Percentiles rank a stretch among this genome's conserved stretches.
These are phyloP conservation scores for Heterodera filipjevi DNA, from an alignment of 2,888 invertebrate genomes.

Conservation along the genomic window DNA sequence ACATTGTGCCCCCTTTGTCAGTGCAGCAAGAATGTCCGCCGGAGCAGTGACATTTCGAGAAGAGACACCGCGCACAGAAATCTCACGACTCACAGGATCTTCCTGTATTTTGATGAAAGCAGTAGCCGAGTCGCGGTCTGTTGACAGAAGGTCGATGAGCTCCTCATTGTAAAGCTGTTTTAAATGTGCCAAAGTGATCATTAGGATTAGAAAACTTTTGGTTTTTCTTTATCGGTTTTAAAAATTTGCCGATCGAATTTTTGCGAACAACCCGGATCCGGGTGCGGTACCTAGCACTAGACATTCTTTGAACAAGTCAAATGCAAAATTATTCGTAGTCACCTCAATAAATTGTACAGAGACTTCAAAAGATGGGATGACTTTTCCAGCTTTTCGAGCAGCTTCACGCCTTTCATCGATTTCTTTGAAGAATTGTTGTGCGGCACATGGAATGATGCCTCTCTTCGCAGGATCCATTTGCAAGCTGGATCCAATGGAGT, in stretches of 20 bases:
- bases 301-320: no score
- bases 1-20: constrained; percentile 87
- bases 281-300: no score
- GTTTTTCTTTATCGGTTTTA: no score
- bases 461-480: constrained; percentile 72
- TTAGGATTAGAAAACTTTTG: no score
- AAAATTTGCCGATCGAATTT: no score
- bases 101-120: constrained; percentile 56
- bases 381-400: constrained; percentile 73
- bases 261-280: no score
- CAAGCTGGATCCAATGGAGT: constrained; percentile 98
- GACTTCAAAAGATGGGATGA: constrained; percentile 77
- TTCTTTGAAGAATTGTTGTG: constrained; percentile 85
- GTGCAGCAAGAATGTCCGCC: constrained; percentile 73
- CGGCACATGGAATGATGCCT: constrained; percentile 94
- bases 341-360: constrained; percentile 87
- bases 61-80: constrained; percentile 86
- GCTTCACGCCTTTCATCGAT: constrained; percentile 73
- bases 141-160: constrained; percentile 81
- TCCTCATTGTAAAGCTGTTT: constrained; percentile 87
- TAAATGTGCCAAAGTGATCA: neutral
- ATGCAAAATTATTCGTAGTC: no score
- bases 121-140: constrained; percentile 43
- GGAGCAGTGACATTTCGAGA: constrained; percentile 67
- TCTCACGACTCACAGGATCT: constrained; percentile 74